Evolutionary conservation across 2,888 invertebrate genomes (phyloP), one percentile per base, ranked within the genome.

Genomic region (Euplexia lucipara): DNA sequence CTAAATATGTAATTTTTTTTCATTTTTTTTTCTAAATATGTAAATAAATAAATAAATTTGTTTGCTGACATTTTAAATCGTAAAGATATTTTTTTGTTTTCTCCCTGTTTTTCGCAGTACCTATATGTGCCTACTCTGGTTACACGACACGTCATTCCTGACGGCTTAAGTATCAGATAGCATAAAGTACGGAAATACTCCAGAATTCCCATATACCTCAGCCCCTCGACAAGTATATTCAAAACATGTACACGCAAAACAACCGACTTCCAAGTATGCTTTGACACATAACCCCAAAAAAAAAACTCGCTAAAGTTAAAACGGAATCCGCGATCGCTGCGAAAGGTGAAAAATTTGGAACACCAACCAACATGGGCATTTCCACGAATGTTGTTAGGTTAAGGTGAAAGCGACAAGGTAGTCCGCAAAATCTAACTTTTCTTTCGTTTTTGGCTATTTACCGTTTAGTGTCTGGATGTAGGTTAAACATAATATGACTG

Each of bases 261-360:
- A 64, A 32, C 48, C 14, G 20, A 74, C 48, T 74, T 49, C 60
- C 63, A 64, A 79, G 81, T 73, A 81, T 80, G 81, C 81, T 81
- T 81, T 81, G 75, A 64, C 51, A 60, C 76, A 72, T 73, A 73
- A 67, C 66, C 16, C 37, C 34, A 69, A 66, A 67, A 70, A 69
- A 66, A 67, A 70, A 69, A 45, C 49, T 45, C 70, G 61, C 69
- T 58, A 60, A 75, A 78, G 62, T 71, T 57, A 20, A n/a, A 48
- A 47, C 53, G 18, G 53, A 70, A 59, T 71, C 63, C 30, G 34
- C 51, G 22, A 61, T 71, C 39, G 54, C 37, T 54, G 51, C 26
- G 54, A 72, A 60, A 60, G 39, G 7, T 42, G 22, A 60, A 58
- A 72, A 53, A 58, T 45, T 69, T 30, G 12, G 49, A 62, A 49